Evolutionary conservation across 1,140 invertebrate genomes (phyloP), one percentile per base, ranked within the genome.

Genomic region (Hesperophylax magnus): DNA sequence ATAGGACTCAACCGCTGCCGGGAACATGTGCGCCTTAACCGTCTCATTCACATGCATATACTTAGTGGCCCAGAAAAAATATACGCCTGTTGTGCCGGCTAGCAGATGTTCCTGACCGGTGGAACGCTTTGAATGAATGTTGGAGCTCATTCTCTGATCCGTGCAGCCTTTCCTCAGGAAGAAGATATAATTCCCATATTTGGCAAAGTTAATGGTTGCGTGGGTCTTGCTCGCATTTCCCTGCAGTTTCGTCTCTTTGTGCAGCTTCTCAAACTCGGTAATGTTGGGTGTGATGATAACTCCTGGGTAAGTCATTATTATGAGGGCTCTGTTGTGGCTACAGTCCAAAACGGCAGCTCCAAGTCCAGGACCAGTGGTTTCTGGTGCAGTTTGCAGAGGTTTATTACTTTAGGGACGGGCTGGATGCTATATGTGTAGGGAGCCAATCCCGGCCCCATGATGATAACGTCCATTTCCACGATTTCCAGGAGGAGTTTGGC

Each of bases 291-390:
- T 31, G 6, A 83, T 20, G 17, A 83, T 81, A 1, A 81, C 71
- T 3, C 79, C 81, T 0, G 78, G 74, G 18, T 58, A n/a, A 15
- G 81, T 53, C 8, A 56, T 72, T 1, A 78, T 71, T 14, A 60
- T 34, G 0, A 82, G 27, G n/a, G 6, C 14, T 20, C 75, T 78
- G 74, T 18, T 2, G 80, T 31, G 24, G 20, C 52, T 1, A 24
- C 34, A 2, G 74, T 82, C 39, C 47, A 60, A n/a, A 82, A 80
- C 4, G 65, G 56, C 47, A 53, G 18, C 7, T 80, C 67, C 7
- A 80, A 24, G 34, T 80, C 78, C 4, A 82, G 18, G 15, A 82
- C 71, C 2, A 82, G 58, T 1, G 81, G 81, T 24, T 80, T 82
- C 3, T 71, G 54, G 20, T 80, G 47, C 7, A n/a, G 39, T 74